These are phyloP conservation scores for Asarcornis scutulata DNA, from an alignment of 2,113 vertebrate genomes.

Conservation along the genomic window DNA sequence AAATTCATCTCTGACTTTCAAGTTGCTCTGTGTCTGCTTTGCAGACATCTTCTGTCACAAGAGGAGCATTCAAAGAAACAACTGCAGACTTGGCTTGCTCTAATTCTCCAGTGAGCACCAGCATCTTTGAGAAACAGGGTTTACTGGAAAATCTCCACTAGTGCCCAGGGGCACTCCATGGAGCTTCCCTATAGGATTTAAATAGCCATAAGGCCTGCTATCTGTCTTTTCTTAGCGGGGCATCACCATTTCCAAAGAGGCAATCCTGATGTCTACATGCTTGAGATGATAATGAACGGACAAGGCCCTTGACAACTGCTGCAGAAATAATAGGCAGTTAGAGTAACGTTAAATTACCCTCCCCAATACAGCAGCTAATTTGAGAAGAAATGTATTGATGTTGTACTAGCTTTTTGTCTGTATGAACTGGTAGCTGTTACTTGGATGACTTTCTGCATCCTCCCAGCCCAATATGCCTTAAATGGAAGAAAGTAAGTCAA, in stretches of 20 bases:
- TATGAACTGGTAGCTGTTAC: not conserved
- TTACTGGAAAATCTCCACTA: slow-evolving; percentile 12
- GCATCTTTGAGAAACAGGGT: not conserved
- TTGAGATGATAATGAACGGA: not conserved
- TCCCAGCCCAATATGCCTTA: not conserved
- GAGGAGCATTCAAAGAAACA: not conserved
- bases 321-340: not conserved
- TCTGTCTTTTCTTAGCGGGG: not conserved
- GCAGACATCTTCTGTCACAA: not conserved
- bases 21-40: not conserved
- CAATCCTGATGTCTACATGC: not conserved
- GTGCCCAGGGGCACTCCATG: not conserved
- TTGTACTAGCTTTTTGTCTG: not conserved
- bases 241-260: not conserved
- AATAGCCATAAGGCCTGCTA: not conserved
- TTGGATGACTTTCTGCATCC: not conserved
- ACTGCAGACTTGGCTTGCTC: not conserved
- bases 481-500: not conserved
- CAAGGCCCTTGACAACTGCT: not conserved
- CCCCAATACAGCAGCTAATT: not conserved
- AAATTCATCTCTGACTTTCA: slow-evolving; percentile 15
- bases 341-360: not conserved
- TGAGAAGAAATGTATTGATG: not conserved
- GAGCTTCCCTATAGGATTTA: not conserved
- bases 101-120: slow-evolving; percentile 1